Conservation (phyloP, 2,113 vertebrate species). For the Lophotis ruficrista region DNA sequence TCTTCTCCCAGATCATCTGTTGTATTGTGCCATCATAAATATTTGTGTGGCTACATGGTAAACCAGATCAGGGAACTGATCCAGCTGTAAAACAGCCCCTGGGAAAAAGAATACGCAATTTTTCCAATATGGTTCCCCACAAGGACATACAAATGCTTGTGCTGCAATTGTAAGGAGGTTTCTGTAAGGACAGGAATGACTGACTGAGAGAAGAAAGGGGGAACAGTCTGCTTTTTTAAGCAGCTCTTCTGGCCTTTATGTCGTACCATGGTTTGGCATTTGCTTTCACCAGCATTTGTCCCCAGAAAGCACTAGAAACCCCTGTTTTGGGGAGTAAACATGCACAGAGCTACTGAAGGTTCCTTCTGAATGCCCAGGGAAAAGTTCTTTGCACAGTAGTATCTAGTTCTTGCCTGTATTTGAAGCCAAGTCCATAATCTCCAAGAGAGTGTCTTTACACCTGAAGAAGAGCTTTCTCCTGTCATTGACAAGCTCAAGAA, state of each 20-base stretch:
- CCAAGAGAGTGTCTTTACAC: neutral
- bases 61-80: conserved; percentile 4
- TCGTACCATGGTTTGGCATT: neutral
- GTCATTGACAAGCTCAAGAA: neutral
- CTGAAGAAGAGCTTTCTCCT: neutral
- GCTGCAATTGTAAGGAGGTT: conserved; percentile 8
- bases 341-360: neutral
- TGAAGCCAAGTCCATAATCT: neutral
- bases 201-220: neutral
- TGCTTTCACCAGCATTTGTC: neutral
- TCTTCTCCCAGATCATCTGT: conserved; percentile 22
- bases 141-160: conserved; percentile 28
- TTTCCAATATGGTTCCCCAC: conserved; percentile 23
- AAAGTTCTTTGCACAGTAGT: neutral
- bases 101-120: neutral
- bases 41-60: conserved; percentile 20
- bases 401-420: neutral
- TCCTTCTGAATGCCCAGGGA: neutral
- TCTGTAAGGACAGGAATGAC: neutral
- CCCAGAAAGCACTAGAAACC: neutral
- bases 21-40: conserved; percentile 48
- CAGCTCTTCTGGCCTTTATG: neutral
- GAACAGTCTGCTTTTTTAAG: neutral
- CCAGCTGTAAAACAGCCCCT: neutral
- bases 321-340: neutral